A percentile compares a stretch with the other conserved stretches of the same genome.
Conservation (phyloP, 2,113 vertebrate species). For the Solenodon paradoxus region DNA sequence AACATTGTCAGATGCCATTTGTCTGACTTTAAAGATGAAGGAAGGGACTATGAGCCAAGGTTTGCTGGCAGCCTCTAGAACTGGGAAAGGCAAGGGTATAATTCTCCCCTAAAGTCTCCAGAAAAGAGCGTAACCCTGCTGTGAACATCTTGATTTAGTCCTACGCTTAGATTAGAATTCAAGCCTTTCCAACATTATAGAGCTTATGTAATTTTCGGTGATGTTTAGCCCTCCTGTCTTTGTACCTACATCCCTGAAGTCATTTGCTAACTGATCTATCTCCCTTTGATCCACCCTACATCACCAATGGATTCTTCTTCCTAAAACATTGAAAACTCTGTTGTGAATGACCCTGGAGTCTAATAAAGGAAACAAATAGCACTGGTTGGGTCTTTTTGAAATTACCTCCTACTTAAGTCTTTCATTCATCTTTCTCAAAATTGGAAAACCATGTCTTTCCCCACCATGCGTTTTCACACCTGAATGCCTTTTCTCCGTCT, state of each 20-base stretch:
- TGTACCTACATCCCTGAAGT: not conserved
- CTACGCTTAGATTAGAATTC: not conserved
- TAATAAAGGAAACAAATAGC: too few species aligned
- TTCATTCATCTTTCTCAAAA: not conserved
- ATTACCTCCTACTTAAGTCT: not conserved
- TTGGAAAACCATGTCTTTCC: too few species aligned
- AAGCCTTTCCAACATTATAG: not conserved
- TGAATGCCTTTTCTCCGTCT: not conserved
- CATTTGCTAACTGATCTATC: not conserved
- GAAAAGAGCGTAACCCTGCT: not conserved
- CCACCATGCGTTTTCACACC: too few species aligned
- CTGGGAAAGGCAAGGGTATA: not conserved
- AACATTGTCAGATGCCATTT: not conserved
- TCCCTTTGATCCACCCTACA: not conserved
- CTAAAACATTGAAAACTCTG: not conserved
- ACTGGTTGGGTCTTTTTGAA: not conserved
- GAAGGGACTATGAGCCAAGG: not conserved
- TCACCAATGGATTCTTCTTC: not conserved
- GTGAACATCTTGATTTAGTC: not conserved
- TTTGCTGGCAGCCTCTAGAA: not conserved
- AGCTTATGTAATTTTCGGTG: not conserved
- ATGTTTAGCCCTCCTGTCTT: not conserved
- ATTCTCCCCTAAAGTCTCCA: not conserved
- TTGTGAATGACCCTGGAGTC: not conserved
- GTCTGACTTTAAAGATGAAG: not conserved